These are phyloP conservation scores for Ceratoteleas bidentatus DNA, from an alignment of 1,140 invertebrate genomes.

Conservation along the genomic window DNA sequence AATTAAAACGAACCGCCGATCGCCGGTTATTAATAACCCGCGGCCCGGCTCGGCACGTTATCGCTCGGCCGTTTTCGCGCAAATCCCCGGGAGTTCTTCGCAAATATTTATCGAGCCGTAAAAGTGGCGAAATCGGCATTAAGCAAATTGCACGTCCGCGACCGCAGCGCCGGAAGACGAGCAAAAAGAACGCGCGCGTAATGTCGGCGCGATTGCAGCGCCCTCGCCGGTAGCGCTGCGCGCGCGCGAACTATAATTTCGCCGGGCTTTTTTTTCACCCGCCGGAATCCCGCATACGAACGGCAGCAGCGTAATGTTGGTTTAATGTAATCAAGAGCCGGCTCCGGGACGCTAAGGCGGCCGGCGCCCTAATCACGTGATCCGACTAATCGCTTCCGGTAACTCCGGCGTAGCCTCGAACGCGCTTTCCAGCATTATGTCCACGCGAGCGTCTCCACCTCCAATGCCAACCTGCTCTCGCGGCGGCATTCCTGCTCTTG, in stretches of 20 bases:
- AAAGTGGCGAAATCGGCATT: slow-evolving; percentile 54
- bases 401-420: slow-evolving; percentile 56
- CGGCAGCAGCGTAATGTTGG: slow-evolving; percentile 63
- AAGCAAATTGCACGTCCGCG: slow-evolving; percentile 41
- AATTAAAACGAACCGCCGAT: too few species aligned
- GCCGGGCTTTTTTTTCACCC: slow-evolving; percentile 38
- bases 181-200: slow-evolving; percentile 42
- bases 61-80: too few species aligned
- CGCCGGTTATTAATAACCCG: too few species aligned
- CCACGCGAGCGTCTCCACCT: slow-evolving; percentile 65
- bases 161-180: slow-evolving; percentile 7
- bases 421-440: slow-evolving; percentile 72
- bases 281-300: slow-evolving; percentile 35
- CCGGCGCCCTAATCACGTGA: slow-evolving; percentile 72
- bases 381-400: slow-evolving; percentile 75
- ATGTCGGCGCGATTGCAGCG: slow-evolving; percentile 57
- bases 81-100: too few species aligned
- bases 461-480: slow-evolving; percentile 44
- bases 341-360: slow-evolving; percentile 40
- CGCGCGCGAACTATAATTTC: slow-evolving; percentile 56
- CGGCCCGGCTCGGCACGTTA: too few species aligned
- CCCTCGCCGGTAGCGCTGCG: slow-evolving; percentile 51
- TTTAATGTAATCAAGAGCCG: slow-evolving; percentile 69
- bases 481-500: slow-evolving; percentile 10
- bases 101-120: slow-evolving; percentile 48